phyloP scores from a whole-genome alignment of 2,888 invertebrate species.

The Sinotaia quadrata region DNA sequence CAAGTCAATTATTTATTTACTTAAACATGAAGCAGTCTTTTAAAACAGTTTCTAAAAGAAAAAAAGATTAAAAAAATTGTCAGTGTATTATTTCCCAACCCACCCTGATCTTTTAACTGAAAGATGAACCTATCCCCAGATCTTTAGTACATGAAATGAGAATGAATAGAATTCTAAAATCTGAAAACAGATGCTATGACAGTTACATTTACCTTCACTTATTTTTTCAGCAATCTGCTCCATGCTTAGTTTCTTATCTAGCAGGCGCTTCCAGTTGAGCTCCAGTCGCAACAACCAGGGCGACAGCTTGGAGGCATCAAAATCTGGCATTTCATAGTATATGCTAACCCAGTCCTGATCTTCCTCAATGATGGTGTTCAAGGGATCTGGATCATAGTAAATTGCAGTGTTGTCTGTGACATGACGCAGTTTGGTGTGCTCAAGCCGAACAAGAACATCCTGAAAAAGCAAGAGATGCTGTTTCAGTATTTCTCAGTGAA shows the following conservation, averaged over 20 bases:
- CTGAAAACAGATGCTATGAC: too few species aligned
- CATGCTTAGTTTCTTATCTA: slow-evolving; percentile 99
- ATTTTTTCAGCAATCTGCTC: slow-evolving; percentile 99
- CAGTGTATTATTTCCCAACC: too few species aligned
- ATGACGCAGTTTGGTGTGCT: slow-evolving; percentile 97
- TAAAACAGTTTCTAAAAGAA: too few species aligned
- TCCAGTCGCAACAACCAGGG: slow-evolving; percentile 99
- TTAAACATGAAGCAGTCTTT: too few species aligned
- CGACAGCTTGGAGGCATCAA: slow-evolving; percentile 96
- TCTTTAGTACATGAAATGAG: too few species aligned
- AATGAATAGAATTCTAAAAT: too few species aligned
- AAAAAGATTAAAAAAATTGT: too few species aligned
- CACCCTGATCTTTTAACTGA: too few species aligned
- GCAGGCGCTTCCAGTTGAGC: slow-evolving; percentile 97
- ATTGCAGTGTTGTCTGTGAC: slow-evolving; percentile 98
- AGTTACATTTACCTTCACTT: slow-evolving; percentile 79
- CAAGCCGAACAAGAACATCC: slow-evolving; percentile 96
- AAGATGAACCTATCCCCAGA: too few species aligned
- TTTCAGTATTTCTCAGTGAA: too few species aligned
- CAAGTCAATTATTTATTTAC: too few species aligned
- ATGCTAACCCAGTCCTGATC: slow-evolving; percentile 99
- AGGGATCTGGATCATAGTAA: slow-evolving; percentile 97
- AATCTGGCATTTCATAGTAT: slow-evolving; percentile 99
- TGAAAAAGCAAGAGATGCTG: too few species aligned
- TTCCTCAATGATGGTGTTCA: slow-evolving; percentile 97